Evolutionary conservation across 1,140 invertebrate species (phyloP).

Genomic region (Zelostemma sp.): DNA sequence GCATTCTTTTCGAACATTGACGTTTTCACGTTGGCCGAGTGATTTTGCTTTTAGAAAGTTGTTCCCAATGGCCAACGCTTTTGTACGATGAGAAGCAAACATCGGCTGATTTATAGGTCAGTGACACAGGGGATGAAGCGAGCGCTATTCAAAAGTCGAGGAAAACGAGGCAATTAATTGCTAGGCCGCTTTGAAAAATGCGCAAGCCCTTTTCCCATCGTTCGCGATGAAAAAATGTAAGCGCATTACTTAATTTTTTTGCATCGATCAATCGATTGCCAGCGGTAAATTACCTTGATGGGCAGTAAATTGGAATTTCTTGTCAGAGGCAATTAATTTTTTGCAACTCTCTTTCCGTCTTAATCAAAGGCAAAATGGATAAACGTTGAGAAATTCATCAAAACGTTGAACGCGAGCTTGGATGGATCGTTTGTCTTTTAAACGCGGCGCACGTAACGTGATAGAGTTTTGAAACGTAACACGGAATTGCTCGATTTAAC

Average conservation of each 20-base stretch:
- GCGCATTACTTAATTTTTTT: too few species aligned
- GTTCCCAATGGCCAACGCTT: constrained; percentile 4
- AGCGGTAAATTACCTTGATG: too few species aligned
- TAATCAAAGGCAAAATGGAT: too few species aligned
- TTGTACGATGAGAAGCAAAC: neutral
- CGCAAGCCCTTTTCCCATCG: neutral
- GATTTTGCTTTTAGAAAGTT: too few species aligned
- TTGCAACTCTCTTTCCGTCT: too few species aligned
- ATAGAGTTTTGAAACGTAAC: constrained; percentile 4
- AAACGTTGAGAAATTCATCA: too few species aligned
- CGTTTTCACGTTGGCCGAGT: too few species aligned
- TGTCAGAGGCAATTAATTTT: too few species aligned
- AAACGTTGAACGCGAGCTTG: neutral
- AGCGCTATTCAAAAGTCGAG: neutral
- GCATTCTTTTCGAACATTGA: constrained; percentile 17
- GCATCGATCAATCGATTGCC: too few species aligned
- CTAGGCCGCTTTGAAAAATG: neutral
- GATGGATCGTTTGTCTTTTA: neutral
- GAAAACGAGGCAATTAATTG: constrained; percentile 1
- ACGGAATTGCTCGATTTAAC: constrained; percentile 12
- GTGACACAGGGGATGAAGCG: neutral
- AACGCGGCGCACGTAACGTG: too few species aligned
- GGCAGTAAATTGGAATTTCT: too few species aligned
- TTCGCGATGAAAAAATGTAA: too few species aligned
- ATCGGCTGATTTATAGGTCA: constrained; percentile 1